Base-by-base conservation (phyloP, 1,140 invertebrate species). In the Brachionus asplanchnoidis region DNA sequence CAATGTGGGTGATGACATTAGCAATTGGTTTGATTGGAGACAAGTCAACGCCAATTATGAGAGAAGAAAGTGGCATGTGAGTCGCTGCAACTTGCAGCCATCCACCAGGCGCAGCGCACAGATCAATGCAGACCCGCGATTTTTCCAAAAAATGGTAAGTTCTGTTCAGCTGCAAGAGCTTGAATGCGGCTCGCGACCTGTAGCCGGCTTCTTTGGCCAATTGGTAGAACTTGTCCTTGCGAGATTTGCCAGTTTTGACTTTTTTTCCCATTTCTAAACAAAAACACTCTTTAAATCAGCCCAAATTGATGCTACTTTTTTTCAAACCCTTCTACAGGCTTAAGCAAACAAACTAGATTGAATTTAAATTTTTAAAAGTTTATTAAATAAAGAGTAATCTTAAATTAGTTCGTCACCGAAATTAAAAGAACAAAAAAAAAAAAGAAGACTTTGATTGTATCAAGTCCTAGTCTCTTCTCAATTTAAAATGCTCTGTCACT, bases 31-130 rank as follows among this genome's bases (percentile, higher is more conserved):
- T 96, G 75, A 99, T 99, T 0, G 97, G 95, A 86, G 94, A 97
- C 86, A 99, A 92, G 93, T 99, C 98, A 28, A 99, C 93, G 85
- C 96, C 95, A 79, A 99, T 92, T 5, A 99, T 95, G 56, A 99
- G 91, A 88, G 95, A 97, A 0, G 97, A 98, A 0, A 98, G 92
- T 0, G 97, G 97, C 95, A 99, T 99, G 89, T 97, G 96, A 88
- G 99, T 94, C 87, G 94, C 93, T 56, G 97, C 97, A n/a, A 99
- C 97, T 91, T 99, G 98, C 93, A 99, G 95, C 98, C 98, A 99
- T 87, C 98, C 97, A 89, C 98, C 98, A 7, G 98, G 98, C 7
- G 98, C 98, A 20, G 98, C 98, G 91, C 98, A 99, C 50, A 99
- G 91, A 93, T 99, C 98, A 85, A 99, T 93, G 86, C 96, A 94